These are phyloP conservation scores for Chymomyza procnemis DNA, from an alignment of 2,888 invertebrate species.

Conservation along the genomic window DNA sequence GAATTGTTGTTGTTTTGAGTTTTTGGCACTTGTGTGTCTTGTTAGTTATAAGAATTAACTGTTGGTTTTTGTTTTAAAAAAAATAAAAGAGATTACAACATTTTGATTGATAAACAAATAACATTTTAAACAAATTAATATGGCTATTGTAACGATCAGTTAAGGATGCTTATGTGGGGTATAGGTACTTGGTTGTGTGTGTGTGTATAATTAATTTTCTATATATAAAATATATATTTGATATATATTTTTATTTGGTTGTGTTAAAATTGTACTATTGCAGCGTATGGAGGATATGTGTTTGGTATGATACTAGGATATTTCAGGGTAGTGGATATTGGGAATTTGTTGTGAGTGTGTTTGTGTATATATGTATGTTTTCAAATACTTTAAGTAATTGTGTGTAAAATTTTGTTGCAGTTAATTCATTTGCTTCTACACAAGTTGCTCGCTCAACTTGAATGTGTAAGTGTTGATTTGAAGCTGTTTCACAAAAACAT, in stretches of 20 bases:
- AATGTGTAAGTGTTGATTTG: conserved; percentile 33
- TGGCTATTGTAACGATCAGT: conserved; percentile 55
- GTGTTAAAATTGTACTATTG: conserved; percentile 78
- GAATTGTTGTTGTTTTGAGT: conserved; percentile 26
- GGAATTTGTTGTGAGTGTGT: conserved; percentile 21
- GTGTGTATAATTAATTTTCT: conserved; percentile 75
- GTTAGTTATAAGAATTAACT: conserved; percentile 55
- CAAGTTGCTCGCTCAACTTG: conserved; percentile 9
- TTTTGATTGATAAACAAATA: conserved; percentile 60
- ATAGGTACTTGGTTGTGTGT: conserved; percentile 75
- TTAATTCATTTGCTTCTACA: conserved; percentile 57
- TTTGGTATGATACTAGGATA: conserved; percentile 30
- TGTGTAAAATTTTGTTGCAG: conserved; percentile 52
- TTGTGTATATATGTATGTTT: conserved; percentile 53
- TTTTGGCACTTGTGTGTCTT: conserved; percentile 47
- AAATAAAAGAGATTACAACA: conserved; percentile 43
- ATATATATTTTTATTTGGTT: conserved; percentile 73
- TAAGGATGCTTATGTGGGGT: conserved; percentile 45
- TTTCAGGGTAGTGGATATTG: conserved; percentile 2
- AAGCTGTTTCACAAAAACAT: conserved; percentile 50
- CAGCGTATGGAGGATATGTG: conserved; percentile 77
- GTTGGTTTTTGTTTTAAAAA: conserved; percentile 37
- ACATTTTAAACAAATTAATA: conserved; percentile 63
- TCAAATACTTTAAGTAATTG: conserved; percentile 74
- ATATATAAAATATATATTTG: conserved; percentile 75